Evolutionary conservation across 2,888 invertebrate genomes (phyloP).

Genomic region (Melieria picta): DNA sequence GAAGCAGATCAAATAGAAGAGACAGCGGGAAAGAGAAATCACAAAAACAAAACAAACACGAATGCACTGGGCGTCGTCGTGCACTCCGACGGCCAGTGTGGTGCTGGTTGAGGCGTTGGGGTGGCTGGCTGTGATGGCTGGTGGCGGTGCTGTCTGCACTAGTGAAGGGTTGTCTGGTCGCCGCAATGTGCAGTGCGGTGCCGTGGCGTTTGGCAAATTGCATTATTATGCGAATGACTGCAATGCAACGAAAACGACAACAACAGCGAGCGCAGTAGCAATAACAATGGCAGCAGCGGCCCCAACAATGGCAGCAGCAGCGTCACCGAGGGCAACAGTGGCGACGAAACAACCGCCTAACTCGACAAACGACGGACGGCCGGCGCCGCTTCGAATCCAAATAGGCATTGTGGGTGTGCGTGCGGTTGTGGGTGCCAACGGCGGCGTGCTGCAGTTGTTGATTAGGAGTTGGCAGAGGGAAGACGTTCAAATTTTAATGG

Average conservation of each 20-base stretch:
- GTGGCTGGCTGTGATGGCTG: conserved; percentile 7
- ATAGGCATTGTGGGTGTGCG: conserved; percentile 7
- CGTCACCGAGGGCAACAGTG: conserved; percentile 5
- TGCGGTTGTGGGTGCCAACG: conserved; percentile 17
- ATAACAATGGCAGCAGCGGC: conserved; percentile 6
- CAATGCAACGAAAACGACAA: conserved; percentile 52
- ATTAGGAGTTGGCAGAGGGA: not conserved
- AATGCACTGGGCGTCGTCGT: conserved; percentile 3
- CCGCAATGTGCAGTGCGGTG: too few species aligned
- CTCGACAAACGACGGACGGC: not conserved
- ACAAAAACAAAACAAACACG: conserved; percentile 25
- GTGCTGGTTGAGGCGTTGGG: conserved; percentile 19
- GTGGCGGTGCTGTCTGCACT: too few species aligned
- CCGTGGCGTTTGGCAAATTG: conserved; percentile 54
- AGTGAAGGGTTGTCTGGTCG: too few species aligned
- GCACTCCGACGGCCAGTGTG: conserved; percentile 16
- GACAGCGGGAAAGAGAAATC: conserved; percentile 39
- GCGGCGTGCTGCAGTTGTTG: conserved; percentile 14
- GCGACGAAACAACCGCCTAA: conserved; percentile 22
- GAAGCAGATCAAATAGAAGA: conserved; percentile 25
- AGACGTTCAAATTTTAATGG: conserved; percentile 14
- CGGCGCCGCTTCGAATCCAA: not conserved
- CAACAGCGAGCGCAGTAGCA: conserved; percentile 11
- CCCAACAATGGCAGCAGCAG: conserved; percentile 16
- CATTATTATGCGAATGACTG: conserved; percentile 64